Conservation (phyloP, 2,113 vertebrate genomes). For the Oreochromis niloticus region DNA sequence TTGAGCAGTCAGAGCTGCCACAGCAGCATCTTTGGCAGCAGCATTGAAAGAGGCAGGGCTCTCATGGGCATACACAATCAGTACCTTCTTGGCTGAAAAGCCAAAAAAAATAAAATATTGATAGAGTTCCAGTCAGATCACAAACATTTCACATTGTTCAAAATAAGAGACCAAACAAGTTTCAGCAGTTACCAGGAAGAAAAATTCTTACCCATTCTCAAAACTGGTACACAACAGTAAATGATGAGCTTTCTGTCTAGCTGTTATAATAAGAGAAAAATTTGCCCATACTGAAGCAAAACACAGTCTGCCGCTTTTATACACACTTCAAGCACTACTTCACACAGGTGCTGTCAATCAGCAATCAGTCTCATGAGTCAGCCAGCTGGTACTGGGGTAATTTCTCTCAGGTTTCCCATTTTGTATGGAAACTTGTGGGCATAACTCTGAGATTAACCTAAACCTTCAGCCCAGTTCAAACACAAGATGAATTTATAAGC, state of each 20-base stretch:
- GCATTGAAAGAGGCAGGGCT: slow-evolving; percentile 75
- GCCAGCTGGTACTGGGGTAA: neutral
- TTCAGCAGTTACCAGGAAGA: too few species aligned
- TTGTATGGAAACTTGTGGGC: too few species aligned
- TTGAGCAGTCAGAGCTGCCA: slow-evolving; percentile 50
- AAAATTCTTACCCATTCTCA: neutral
- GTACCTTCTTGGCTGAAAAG: slow-evolving; percentile 46
- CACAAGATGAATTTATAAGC: too few species aligned
- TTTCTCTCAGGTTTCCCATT: neutral
- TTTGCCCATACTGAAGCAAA: neutral
- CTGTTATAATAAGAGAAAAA: too few species aligned
- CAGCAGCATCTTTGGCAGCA: slow-evolving; percentile 74
- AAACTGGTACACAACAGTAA: fast-evolving
- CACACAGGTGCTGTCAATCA: slow-evolving; percentile 33
- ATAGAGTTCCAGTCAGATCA: neutral
- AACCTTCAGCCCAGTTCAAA: too few species aligned
- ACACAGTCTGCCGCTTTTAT: neutral
- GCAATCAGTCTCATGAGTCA: slow-evolving; percentile 7
- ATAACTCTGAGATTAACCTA: too few species aligned
- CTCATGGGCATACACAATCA: slow-evolving; percentile 77
- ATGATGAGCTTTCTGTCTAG: too few species aligned
- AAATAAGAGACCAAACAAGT: too few species aligned
- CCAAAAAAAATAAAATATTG: neutral
- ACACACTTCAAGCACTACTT: neutral
- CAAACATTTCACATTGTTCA: neutral